A percentile compares a stretch with the other conserved stretches of the same genome.
These are phyloP conservation scores for Leucophenga varia DNA, from an alignment of 1,140 invertebrate genomes.

Conservation along the genomic window DNA sequence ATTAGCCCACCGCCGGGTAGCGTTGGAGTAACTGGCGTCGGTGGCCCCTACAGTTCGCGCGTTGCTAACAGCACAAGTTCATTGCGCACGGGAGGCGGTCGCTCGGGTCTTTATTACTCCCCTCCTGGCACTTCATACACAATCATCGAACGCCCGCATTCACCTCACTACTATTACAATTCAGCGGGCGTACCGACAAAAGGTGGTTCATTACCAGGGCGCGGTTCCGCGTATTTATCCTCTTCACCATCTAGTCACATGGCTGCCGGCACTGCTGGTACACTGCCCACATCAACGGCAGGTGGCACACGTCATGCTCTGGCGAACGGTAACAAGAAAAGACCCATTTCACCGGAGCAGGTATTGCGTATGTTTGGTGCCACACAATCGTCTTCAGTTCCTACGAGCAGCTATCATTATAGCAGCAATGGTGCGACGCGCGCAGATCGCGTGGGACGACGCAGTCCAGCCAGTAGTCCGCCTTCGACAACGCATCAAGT, in stretches of 20 bases:
- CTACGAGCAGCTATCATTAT: slow-evolving; percentile 56
- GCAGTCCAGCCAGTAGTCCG: slow-evolving; percentile 74
- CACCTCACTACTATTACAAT: slow-evolving; percentile 62
- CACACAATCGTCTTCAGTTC: slow-evolving; percentile 57
- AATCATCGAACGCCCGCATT: slow-evolving; percentile 78
- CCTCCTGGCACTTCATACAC: slow-evolving; percentile 79
- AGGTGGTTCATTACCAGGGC: slow-evolving; percentile 50
- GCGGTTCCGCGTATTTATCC: slow-evolving; percentile 65
- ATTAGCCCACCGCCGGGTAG: slow-evolving; percentile 51
- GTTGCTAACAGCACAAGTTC: slow-evolving; percentile 54
- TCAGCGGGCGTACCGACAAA: slow-evolving; percentile 56
- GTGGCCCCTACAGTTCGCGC: too few species aligned
- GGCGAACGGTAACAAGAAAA: slow-evolving; percentile 61
- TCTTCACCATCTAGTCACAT: slow-evolving; percentile 58
- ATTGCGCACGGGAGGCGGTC: slow-evolving; percentile 35
- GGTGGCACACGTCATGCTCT: slow-evolving; percentile 32
- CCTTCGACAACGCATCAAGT: slow-evolving; percentile 70
- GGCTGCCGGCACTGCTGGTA: slow-evolving; percentile 56
- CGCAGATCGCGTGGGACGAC: slow-evolving; percentile 53
- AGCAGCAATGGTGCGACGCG: slow-evolving; percentile 51
- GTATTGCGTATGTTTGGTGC: slow-evolving; percentile 68
- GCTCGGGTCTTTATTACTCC: slow-evolving; percentile 68
- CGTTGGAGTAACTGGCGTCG: slow-evolving; percentile 12
- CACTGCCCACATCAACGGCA: slow-evolving; percentile 50
- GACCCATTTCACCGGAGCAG: slow-evolving; percentile 76